These are phyloP conservation scores for Sylvietta virens DNA, from an alignment of 2,113 vertebrate species.

Conservation along the genomic window DNA sequence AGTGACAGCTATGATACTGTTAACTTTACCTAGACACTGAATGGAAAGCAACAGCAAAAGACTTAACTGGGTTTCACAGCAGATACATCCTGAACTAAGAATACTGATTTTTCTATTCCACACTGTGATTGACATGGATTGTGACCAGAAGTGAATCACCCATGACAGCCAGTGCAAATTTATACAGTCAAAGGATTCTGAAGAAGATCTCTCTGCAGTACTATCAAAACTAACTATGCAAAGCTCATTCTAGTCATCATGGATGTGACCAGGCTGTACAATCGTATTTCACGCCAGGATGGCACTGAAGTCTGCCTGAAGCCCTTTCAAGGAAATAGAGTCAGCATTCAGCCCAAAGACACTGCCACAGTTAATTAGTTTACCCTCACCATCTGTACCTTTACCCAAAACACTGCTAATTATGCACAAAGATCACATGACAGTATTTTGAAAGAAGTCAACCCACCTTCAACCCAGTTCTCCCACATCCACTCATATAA, in stretches of 20 bases:
- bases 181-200: not conserved
- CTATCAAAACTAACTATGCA: not conserved
- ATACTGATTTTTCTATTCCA: not conserved
- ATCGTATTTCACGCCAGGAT: not conserved
- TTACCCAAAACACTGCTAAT: not conserved
- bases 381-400: not conserved
- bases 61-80: not conserved
- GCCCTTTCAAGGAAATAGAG: not conserved
- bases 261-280: not conserved
- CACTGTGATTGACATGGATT: not conserved
- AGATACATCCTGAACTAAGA: not conserved
- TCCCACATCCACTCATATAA: not conserved
- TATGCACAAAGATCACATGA: not conserved
- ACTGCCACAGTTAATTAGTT: not conserved
- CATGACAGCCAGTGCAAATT: not conserved
- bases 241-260: not conserved
- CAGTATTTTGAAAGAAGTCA: not conserved
- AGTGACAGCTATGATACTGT: not conserved
- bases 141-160: not conserved
- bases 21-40: not conserved
- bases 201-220: not conserved
- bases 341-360: not conserved
- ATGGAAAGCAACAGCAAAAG: not conserved
- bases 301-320: not conserved
- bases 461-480: not conserved